Percentiles rank a stretch among this genome's conserved stretches.
phyloP scores from a whole-genome alignment of 2,888 invertebrate species.

The Tiphia femorata region DNA sequence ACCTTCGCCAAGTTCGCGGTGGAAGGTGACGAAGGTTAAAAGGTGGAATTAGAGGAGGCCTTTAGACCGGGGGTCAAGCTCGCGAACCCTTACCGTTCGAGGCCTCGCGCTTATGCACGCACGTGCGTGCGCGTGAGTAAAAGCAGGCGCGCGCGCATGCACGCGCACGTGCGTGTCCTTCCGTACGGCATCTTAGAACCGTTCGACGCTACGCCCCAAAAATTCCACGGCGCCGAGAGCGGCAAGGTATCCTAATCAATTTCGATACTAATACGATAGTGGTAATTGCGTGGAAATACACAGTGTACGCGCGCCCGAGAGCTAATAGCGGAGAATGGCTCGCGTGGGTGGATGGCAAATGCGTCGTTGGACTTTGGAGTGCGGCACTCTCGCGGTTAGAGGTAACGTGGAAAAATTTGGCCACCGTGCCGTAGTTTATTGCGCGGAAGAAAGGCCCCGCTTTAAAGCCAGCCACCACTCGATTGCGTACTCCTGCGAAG shows the following conservation, averaged over 20 bases:
- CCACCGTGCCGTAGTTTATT: neutral
- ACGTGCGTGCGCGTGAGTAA: neutral
- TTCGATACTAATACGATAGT: too few species aligned
- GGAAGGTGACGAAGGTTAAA: conserved; percentile 39
- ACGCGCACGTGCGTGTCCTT: neutral
- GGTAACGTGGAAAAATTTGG: too few species aligned
- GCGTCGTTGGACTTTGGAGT: too few species aligned
- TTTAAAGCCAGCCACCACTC: neutral
- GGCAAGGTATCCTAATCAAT: too few species aligned
- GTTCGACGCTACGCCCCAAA: neutral
- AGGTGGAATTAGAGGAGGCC: conserved; percentile 40
- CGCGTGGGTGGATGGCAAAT: too few species aligned
- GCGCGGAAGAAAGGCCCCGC: neutral
- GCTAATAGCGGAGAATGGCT: too few species aligned
- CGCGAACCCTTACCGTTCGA: conserved; percentile 1
- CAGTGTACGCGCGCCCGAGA: too few species aligned
- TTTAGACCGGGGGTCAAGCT: conserved; percentile 23
- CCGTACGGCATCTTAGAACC: neutral
- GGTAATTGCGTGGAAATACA: too few species aligned
- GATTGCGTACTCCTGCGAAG: conserved; percentile 9
- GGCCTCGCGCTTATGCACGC: conserved; percentile 15
- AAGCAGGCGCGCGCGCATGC: neutral
- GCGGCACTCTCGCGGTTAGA: too few species aligned
- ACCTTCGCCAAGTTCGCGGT: conserved; percentile 19
- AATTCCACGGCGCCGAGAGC: too few species aligned